phyloP scores from a whole-genome alignment of 2,888 invertebrate species.

The Tetragonisca angustula region DNA sequence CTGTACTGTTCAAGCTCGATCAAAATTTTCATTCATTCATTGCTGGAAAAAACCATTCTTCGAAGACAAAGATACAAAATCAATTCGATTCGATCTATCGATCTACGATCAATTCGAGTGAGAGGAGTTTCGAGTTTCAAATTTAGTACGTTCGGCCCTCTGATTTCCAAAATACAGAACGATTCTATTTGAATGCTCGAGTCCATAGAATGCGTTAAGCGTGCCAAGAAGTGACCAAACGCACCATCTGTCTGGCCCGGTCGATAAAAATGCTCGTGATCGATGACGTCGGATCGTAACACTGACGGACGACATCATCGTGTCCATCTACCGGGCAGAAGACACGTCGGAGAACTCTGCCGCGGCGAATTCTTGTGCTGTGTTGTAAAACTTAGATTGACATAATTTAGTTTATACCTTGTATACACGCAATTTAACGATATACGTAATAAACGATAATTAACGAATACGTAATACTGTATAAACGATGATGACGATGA shows the following conservation, averaged over 20 bases:
- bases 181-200: neutral
- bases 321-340: neutral
- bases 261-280: conserved; percentile 55
- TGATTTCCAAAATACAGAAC: neutral
- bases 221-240: conserved; percentile 76
- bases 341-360: conserved; percentile 70
- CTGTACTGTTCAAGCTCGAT: neutral
- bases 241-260: conserved; percentile 65
- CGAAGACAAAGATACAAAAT: neutral
- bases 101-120: neutral
- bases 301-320: conserved; percentile 31
- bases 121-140: neutral
- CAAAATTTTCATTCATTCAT: neutral
- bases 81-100: neutral
- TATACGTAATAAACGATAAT: conserved; percentile 74
- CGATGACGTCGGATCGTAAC: conserved; percentile 41
- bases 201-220: conserved; percentile 59
- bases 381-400: conserved; percentile 83
- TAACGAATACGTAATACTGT: conserved; percentile 39
- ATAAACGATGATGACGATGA: conserved; percentile 26
- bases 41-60: neutral
- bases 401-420: conserved; percentile 79
- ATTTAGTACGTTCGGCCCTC: no score
- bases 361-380: conserved; percentile 83
- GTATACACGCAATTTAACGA: conserved; percentile 76